Percentiles rank a stretch among this genome's conserved stretches.
Evolutionary conservation across 2,888 invertebrate species (phyloP).

Genomic region (Drosophila kokeensis): DNA sequence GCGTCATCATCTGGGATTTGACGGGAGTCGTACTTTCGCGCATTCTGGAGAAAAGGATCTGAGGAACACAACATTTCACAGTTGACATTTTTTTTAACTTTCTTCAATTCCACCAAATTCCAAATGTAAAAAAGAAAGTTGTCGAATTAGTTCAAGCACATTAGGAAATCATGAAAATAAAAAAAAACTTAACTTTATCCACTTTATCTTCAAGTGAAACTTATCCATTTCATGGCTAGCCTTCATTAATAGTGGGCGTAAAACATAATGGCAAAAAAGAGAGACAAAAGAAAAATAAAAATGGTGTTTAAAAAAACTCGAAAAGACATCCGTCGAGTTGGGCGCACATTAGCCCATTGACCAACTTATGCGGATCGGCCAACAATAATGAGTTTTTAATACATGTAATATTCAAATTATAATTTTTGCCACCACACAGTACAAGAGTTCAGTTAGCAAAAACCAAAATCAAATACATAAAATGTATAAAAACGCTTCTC

Average conservation of each 20-base stretch:
- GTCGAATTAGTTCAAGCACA: background rate
- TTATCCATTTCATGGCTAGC: constrained; percentile 26
- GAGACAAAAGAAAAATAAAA: background rate
- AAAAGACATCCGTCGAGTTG: constrained; percentile 54
- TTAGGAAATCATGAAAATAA: background rate
- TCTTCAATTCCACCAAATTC: background rate
- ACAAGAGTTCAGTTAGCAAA: constrained; percentile 47
- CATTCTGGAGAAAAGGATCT: constrained; percentile 13
- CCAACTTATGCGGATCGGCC: constrained; percentile 66
- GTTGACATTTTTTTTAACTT: background rate
- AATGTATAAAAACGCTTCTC: constrained; percentile 44
- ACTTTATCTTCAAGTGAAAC: background rate
- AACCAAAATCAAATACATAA: constrained; percentile 62
- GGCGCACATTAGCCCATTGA: constrained; percentile 74
- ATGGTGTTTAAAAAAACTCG: constrained; percentile 4
- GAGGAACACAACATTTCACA: background rate
- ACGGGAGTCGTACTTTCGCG: constrained; percentile 22
- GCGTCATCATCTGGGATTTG: constrained; percentile 22
- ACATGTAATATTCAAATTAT: constrained; percentile 80
- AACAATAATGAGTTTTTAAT: constrained; percentile 74
- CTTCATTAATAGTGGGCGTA: constrained; percentile 36
- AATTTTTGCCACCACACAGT: constrained; percentile 42
- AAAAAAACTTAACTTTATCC: background rate
- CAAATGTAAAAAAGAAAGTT: background rate
- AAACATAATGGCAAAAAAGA: background rate